These are phyloP conservation scores for Meiosimyza platycephala DNA, from an alignment of 2,888 invertebrate species.

Conservation along the genomic window DNA sequence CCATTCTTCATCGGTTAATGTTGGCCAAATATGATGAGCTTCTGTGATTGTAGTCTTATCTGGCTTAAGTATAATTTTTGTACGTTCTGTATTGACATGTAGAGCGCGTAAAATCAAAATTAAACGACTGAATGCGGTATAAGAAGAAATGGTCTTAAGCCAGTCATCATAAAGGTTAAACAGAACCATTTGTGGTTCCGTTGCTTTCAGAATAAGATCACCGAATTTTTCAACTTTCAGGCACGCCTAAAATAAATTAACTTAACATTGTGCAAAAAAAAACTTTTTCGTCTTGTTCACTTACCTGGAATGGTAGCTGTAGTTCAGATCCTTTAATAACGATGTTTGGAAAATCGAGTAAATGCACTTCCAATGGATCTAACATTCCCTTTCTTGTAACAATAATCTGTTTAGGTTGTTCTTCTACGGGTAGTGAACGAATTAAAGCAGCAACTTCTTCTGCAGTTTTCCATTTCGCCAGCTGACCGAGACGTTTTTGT, in stretches of 20 bases:
- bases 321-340: conserved; percentile 99
- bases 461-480: conserved; percentile 99
- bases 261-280: conserved; percentile 71
- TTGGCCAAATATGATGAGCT: conserved; percentile 99
- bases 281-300: conserved; percentile 84
- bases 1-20: conserved; percentile 98
- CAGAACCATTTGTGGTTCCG: conserved; percentile 99
- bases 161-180: conserved; percentile 99
- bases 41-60: conserved; percentile 99
- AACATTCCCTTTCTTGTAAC: conserved; percentile 99
- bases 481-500: conserved; percentile 98
- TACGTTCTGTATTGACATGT: conserved; percentile 98
- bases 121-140: conserved; percentile 97
- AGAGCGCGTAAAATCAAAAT: conserved; percentile 96
- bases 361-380: conserved; percentile 98
- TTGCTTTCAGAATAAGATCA: conserved; percentile 97
- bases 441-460: conserved; percentile 99
- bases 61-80: conserved; percentile 97
- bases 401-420: conserved; percentile 99
- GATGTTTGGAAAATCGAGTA: conserved; percentile 99
- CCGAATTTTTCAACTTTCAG: conserved; percentile 99
- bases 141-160: conserved; percentile 99
- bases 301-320: conserved; percentile 98
- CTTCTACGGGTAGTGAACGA: conserved; percentile 98
- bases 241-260: conserved; percentile 86